Base-by-base conservation (phyloP, 2,797 vertebrate species). In the Leucoraja ocellata region DNA sequence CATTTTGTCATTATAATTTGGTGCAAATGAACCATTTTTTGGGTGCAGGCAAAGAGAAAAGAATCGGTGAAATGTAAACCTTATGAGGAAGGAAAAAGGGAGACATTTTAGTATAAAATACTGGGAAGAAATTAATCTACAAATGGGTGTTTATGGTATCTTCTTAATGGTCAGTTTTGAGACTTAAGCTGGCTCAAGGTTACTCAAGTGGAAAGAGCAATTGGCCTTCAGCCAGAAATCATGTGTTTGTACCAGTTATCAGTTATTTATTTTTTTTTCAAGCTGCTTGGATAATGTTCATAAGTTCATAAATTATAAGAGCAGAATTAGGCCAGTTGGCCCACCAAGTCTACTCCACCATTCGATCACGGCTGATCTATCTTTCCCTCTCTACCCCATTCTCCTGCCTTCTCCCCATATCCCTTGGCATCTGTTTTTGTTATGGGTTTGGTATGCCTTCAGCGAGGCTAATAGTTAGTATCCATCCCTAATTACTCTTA, bases 1-100 rank as follows among this genome's bases (percentile, higher is more conserved):
- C 84, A 88, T 88, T 88, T 88, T 65, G 65, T 68, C 84, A 88
- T 88, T 88, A 68, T 63, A 68, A 88, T 88, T 88, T 88, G 39
- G 84, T 88, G 84, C 84, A 88, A 88, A 88, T 88, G 63, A 88
- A 88, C 61, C 63, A 68, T 36, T 88, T 68, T 65, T 63, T 68
- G 3, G 84, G 61, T 88, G 61, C 61, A 68, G 84, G 84, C 84
- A 32, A 65, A 88, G 36, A 65, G 18, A 18, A 32, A 68, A 65
- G 18, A 88, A 36, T 21, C 8, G 1, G 5, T 36, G 32, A 65
- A 68, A 36, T 68, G 61, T 18, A 36, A 68, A 88, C 32, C 84
- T 88, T 63, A 63, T 58, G 25, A n/a, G 83, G 58, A 58, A 36
- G 84, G 58, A 83, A 25, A 54, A 88, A 68, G 16, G 63, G 65